Evolutionary conservation across 2,797 vertebrate genomes (phyloP).

Genomic region (Aselliscus stoliczkanus): DNA sequence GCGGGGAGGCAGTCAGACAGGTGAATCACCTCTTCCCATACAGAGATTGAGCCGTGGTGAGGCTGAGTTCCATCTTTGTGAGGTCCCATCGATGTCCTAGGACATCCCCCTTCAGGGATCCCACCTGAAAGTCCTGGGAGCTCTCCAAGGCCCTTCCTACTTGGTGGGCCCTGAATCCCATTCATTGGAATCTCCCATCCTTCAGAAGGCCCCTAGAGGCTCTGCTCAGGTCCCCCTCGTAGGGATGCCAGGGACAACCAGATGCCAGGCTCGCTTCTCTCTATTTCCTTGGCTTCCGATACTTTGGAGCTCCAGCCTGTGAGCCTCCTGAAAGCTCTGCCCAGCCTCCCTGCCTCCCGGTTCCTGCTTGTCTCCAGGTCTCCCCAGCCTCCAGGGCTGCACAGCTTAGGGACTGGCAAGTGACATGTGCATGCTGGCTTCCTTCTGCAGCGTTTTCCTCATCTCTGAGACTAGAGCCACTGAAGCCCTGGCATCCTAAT

Average conservation of each 20-base stretch:
- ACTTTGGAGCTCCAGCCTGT: background rate
- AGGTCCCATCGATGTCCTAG: background rate
- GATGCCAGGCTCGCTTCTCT: background rate
- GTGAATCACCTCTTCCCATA: background rate
- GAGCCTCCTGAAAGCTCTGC: background rate
- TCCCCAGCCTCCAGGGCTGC: background rate
- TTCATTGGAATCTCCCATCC: background rate
- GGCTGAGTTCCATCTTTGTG: background rate
- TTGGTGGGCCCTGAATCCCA: background rate
- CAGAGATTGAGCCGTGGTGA: background rate
- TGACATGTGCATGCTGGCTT: accelerated
- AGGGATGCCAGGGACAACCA: background rate
- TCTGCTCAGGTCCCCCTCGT: too few relatives aligned
- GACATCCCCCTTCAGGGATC: accelerated
- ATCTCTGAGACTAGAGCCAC: too few relatives aligned
- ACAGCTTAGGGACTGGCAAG: background rate
- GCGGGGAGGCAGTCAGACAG: background rate
- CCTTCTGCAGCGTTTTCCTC: background rate
- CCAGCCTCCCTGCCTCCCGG: background rate
- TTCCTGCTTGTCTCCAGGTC: accelerated
- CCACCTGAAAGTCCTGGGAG: background rate
- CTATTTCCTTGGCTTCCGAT: background rate
- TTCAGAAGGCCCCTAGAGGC: background rate
- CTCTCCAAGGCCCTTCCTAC: background rate
- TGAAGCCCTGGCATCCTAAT: background rate